Base-by-base conservation (phyloP, 2,113 vertebrate genomes). In the Pyxicephalus adspersus region DNA sequence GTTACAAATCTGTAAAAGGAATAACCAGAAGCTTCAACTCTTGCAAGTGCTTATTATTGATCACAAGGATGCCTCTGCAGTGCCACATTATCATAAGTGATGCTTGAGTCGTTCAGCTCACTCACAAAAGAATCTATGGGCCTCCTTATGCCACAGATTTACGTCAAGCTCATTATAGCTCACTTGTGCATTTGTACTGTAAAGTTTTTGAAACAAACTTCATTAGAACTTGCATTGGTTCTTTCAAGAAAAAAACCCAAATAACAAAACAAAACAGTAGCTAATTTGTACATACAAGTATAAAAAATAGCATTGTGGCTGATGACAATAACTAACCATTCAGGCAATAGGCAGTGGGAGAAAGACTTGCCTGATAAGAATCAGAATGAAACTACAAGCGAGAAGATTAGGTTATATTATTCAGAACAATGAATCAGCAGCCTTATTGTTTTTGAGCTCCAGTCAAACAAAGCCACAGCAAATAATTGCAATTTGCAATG, bases 321-420 rank as follows among this genome's bases (percentile, higher is more conserved):
- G 71, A 74, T 74, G 58, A 74, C 71, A 74, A 74, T 74, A 74
- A 38, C 28, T 60, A 57, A 5, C 54, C 54, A 58, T 74, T 74
- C 71, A 74, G 23, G 22, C n/a, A 31, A n/a, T 34, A 54, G 6
- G 54, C 71, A 58, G 71, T 22, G 29, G 25, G 23, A 70, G 67
- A 70, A 70, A 70, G 67, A 52, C 67, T 52, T 18, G 26, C 25
- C 6, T 70, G 45, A 58, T 60, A 74, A 58, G 71, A 74, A 74
- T 74, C 58, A 74, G 71, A 74, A 74, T 58, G 58, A 74, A 38
- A 38, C 71, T 74, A 74, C 71, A 74, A 74, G 71, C 57, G 71
- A 74, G 54, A 74, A 74, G 54, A 74, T 74, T 73, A 58, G 54
- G 71, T 73, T 73, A 73, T 73, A 73, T 73, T 74, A 74, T 74